Base-by-base conservation (phyloP, 1,140 invertebrate genomes). In the Lerema accius region DNA sequence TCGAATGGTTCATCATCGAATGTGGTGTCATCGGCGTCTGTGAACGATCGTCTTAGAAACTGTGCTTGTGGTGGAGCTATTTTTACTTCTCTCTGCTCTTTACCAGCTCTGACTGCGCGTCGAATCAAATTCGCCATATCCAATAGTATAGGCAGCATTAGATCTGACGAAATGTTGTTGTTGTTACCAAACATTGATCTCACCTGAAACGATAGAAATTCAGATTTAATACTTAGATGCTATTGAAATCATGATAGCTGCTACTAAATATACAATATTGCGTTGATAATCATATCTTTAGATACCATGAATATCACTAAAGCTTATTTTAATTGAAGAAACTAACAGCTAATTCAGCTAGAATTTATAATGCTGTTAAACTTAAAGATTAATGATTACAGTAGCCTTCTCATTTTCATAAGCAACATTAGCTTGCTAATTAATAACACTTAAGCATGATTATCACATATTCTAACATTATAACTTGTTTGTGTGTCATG, bases 81-180 rank as follows among this genome's bases (percentile, higher is more conserved):
- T 68, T 65, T 78, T 53, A 82, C 78, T 73, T 85, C 83, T 62
- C 82, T 67, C 0, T 65, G 56, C 40, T 86, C 78, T 67, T 84
- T 92, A 46, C 70, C 84, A 17, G 69, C 73, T 53, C 78, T 67
- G n/a, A 91, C 82, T 0, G 91, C 86, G 53, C 83, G 90, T 45
- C 82, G 83, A 37, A 94, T 92, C 35, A 94, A 89, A 70, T 94
- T 94, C 0, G 93, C 93, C 67, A 94, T 93, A 72, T 95, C 94
- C 62, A 91, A 89, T 48, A 93, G 91, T 61, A 94, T 94, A 15
- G 94, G 94, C 35, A 95, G 71, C 82, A 94, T 89, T 0, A 94
- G 81, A 14, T 94, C 92, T 32, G 92, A 86, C 9, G 87, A 92
- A 1, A 89, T 79, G 58, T 91, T 92, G 26, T 80, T 84, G 46